These are phyloP conservation scores for Torymus texanus DNA, from an alignment of 2,888 invertebrate species.

Conservation along the genomic window DNA sequence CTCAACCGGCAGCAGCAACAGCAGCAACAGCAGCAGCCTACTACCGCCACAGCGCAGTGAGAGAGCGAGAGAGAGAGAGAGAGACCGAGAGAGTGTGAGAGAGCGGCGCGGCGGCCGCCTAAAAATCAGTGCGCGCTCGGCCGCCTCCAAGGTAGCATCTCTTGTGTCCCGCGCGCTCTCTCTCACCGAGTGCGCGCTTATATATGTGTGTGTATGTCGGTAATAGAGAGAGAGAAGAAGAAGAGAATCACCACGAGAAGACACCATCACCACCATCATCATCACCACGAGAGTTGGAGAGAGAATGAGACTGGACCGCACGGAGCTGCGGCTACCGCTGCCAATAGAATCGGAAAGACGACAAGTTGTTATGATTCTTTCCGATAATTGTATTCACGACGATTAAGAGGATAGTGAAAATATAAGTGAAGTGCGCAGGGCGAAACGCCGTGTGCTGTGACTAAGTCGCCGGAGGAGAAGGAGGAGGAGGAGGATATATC, in stretches of 20 bases:
- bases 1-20: conserved; percentile 35
- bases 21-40: conserved; percentile 38
- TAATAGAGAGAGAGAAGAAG: background rate
- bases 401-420: too few relatives aligned
- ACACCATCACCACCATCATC: too few relatives aligned
- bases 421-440: too few relatives aligned
- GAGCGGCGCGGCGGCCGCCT: conserved; percentile 7
- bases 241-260: background rate
- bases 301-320: background rate
- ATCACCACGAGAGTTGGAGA: background rate
- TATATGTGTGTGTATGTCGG: background rate
- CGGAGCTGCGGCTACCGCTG: too few relatives aligned
- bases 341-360: too few relatives aligned
- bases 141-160: conserved; percentile 57
- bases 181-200: background rate
- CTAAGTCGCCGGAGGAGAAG: too few relatives aligned
- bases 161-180: conserved; percentile 9
- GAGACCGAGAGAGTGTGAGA: background rate
- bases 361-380: too few relatives aligned
- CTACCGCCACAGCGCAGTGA: background rate
- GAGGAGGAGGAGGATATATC: too few relatives aligned
- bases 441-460: too few relatives aligned
- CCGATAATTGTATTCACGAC: too few relatives aligned
- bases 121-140: conserved; percentile 59
- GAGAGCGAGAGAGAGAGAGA: background rate